Evolutionary conservation across 2,113 vertebrate species (phyloP).

Genomic region (Thalassoma bifasciatum): DNA sequence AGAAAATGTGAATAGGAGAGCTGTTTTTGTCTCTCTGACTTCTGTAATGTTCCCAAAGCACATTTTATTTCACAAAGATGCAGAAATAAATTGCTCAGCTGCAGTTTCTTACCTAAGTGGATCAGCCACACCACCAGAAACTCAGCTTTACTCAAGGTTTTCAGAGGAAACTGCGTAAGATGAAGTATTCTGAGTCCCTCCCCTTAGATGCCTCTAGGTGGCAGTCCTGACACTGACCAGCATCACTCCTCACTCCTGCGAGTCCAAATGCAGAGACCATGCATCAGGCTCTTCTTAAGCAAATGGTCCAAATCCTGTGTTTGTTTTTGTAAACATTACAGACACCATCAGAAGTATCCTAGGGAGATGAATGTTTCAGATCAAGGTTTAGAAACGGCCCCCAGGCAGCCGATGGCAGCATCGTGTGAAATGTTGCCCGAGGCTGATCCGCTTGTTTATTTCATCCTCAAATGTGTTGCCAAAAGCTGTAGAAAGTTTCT

Average conservation of each 20-base stretch:
- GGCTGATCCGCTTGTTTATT: constrained; percentile 5
- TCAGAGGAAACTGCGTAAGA: not conserved
- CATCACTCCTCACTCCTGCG: too few relatives aligned
- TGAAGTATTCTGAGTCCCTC: not conserved
- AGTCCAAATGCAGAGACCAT: not conserved
- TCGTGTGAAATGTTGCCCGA: not conserved
- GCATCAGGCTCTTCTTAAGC: not conserved
- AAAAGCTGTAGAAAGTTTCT: not conserved
- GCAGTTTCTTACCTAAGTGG: too few relatives aligned
- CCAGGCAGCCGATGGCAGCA: constrained; percentile 9
- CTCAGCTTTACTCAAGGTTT: too few relatives aligned
- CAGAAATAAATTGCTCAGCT: too few relatives aligned
- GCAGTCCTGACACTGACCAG: constrained; percentile 42
- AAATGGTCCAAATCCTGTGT: not conserved
- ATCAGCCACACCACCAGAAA: too few relatives aligned
- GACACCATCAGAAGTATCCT: constrained; percentile 3
- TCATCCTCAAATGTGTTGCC: not conserved
- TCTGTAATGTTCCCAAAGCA: too few relatives aligned
- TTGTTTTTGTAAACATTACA: constrained; percentile 18
- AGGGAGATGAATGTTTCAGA: not conserved
- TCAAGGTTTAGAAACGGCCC: not conserved
- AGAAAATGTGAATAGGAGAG: too few relatives aligned
- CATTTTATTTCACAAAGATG: too few relatives aligned
- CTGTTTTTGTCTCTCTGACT: too few relatives aligned
- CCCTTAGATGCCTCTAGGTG: constrained; percentile 58